phyloP scores from a whole-genome alignment of 2,888 invertebrate genomes.

The Sinohyriopsis cumingii region DNA sequence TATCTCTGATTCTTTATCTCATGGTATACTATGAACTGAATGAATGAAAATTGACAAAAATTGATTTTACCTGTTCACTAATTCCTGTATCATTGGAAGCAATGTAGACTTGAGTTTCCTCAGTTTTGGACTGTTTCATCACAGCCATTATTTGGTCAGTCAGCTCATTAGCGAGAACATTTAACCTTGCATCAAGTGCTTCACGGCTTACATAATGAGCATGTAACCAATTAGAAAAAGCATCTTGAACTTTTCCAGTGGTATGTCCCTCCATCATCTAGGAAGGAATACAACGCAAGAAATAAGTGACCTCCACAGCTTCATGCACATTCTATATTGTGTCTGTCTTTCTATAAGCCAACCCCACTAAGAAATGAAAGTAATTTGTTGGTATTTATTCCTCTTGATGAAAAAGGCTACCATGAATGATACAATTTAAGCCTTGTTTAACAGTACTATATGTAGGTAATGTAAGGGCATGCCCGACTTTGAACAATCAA shows the following conservation, averaged over 20 bases:
- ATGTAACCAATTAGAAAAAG: conserved; percentile 51
- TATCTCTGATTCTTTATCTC: too few relatives aligned
- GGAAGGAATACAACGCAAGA: neutral
- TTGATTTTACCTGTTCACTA: conserved; percentile 31
- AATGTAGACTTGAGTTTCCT: conserved; percentile 17
- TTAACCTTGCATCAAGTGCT: conserved; percentile 47
- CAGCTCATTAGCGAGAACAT: conserved; percentile 45
- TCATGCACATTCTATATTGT: neutral
- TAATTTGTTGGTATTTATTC: too few relatives aligned
- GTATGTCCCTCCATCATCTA: conserved; percentile 49
- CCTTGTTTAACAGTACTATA: too few relatives aligned
- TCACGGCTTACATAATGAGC: conserved; percentile 50
- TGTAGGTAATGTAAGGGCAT: too few relatives aligned
- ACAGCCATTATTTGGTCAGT: conserved; percentile 42
- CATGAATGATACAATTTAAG: too few relatives aligned
- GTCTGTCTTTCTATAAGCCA: too few relatives aligned
- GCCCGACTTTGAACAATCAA: too few relatives aligned
- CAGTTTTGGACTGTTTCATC: conserved; percentile 17
- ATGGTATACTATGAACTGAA: too few relatives aligned
- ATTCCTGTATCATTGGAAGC: conserved; percentile 23
- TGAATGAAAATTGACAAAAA: too few relatives aligned
- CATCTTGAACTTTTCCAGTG: conserved; percentile 35
- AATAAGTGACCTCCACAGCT: neutral
- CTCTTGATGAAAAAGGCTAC: too few relatives aligned
- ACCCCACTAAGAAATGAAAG: too few relatives aligned